A percentile compares a stretch with the other conserved stretches of the same genome.
Evolutionary conservation across 2,888 invertebrate species (phyloP).

Genomic region (Agrochola litura): DNA sequence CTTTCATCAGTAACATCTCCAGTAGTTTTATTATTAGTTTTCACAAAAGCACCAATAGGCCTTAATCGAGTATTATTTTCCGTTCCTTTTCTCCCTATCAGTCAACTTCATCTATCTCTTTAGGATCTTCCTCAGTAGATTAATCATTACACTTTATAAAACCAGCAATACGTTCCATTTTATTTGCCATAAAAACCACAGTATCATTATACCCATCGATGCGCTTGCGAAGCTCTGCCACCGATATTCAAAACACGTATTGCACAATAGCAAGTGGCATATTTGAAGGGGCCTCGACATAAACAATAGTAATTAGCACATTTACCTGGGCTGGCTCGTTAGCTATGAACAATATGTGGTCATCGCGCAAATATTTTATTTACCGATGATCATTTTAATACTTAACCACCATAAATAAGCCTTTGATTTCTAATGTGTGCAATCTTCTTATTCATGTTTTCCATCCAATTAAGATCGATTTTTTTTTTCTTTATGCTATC

Average conservation of each 20-base stretch:
- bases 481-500: neutral
- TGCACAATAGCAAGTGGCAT: slow-evolving; percentile 62
- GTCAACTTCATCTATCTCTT: neutral
- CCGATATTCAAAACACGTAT: slow-evolving; percentile 52
- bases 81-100: neutral
- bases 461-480: neutral
- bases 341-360: slow-evolving; percentile 46
- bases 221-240: slow-evolving; percentile 33
- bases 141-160: too few species aligned
- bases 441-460: neutral
- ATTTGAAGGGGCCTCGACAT: slow-evolving; percentile 64
- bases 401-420: neutral
- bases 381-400: slow-evolving; percentile 10
- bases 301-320: slow-evolving; percentile 68
- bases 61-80: neutral
- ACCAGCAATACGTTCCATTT: neutral
- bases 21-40: neutral
- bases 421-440: neutral
- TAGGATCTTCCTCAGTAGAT: neutral
- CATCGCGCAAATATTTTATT: slow-evolving; percentile 53
- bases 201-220: slow-evolving; percentile 21
- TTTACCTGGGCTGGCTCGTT: slow-evolving; percentile 54
- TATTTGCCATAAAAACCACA: neutral
- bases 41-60: too few species aligned
- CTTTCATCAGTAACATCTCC: neutral